A percentile compares a stretch with the other conserved stretches of the same genome.
These are phyloP conservation scores for Micromussa lordhowensis DNA, from an alignment of 92 coral and sea anemone genomes.

Conservation along the genomic window DNA sequence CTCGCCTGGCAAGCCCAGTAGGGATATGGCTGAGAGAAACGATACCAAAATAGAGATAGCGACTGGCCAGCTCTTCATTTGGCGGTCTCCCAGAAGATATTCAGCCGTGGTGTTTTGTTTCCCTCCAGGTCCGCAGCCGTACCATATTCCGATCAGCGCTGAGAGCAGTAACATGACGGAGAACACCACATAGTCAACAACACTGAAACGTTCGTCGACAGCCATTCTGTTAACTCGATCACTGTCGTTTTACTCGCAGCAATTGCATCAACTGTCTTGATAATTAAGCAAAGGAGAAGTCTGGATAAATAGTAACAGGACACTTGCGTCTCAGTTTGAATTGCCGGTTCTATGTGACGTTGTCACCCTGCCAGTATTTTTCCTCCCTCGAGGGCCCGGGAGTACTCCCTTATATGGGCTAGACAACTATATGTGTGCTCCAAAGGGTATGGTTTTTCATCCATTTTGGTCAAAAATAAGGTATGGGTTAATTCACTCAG, in stretches of 20 bases:
- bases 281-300: neutral
- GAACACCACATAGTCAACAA: conserved; percentile 70
- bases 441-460: too few relatives aligned
- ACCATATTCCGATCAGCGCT: conserved; percentile 67
- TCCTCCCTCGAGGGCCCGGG: too few relatives aligned
- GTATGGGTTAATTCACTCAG: too few relatives aligned
- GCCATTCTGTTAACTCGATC: conserved; percentile 3
- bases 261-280: neutral
- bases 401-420: too few relatives aligned
- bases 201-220: conserved; percentile 36
- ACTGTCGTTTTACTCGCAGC: neutral
- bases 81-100: conserved; percentile 63
- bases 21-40: conserved; percentile 70
- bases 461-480: too few relatives aligned
- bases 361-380: too few relatives aligned
- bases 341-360: too few relatives aligned
- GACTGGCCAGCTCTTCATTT: conserved; percentile 63
- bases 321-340: neutral
- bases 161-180: conserved; percentile 67
- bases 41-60: conserved; percentile 74
- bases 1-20: conserved; percentile 75
- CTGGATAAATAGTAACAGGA: neutral
- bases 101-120: conserved; percentile 66
- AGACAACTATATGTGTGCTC: too few relatives aligned
- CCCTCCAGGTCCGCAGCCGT: conserved; percentile 53